Conservation (phyloP, 2,888 invertebrate species). For the Branchinecta sandiegonensis region DNA sequence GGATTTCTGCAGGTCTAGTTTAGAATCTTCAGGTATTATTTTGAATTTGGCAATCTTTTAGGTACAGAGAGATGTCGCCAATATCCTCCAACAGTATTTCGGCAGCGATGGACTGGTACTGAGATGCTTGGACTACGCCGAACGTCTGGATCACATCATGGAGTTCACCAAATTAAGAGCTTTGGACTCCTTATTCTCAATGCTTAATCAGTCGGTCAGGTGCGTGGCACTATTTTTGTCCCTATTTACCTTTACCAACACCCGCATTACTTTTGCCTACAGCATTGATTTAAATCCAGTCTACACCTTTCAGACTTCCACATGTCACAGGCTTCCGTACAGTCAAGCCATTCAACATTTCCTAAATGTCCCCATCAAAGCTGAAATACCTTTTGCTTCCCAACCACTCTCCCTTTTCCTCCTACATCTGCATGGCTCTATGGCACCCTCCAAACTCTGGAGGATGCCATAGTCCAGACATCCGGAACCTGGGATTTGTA, state of each 20-base stretch:
- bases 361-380: background rate
- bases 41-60: slow-evolving; percentile 31
- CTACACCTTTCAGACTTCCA: too few relatives aligned
- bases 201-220: slow-evolving; percentile 86
- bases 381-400: too few relatives aligned
- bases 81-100: slow-evolving; percentile 69
- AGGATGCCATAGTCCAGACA: too few relatives aligned
- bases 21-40: too few relatives aligned
- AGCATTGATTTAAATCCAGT: background rate
- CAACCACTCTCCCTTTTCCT: too few relatives aligned
- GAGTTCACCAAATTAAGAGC: slow-evolving; percentile 95
- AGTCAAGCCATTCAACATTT: background rate
- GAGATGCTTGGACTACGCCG: slow-evolving; percentile 73
- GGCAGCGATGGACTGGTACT: slow-evolving; percentile 85
- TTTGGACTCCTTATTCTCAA: slow-evolving; percentile 86
- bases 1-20: too few relatives aligned
- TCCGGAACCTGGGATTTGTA: too few relatives aligned
- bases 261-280: background rate
- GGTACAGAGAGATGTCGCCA: slow-evolving; percentile 77
- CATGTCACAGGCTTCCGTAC: background rate
- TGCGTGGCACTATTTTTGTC: slow-evolving; percentile 34
- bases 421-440: too few relatives aligned
- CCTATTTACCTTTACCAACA: background rate
- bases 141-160: slow-evolving; percentile 89
- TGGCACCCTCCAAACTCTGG: too few relatives aligned